A percentile compares a stretch with the other conserved stretches of the same genome.
Evolutionary conservation across 2,888 invertebrate species (phyloP).

Genomic region (Diarsia mendica): DNA sequence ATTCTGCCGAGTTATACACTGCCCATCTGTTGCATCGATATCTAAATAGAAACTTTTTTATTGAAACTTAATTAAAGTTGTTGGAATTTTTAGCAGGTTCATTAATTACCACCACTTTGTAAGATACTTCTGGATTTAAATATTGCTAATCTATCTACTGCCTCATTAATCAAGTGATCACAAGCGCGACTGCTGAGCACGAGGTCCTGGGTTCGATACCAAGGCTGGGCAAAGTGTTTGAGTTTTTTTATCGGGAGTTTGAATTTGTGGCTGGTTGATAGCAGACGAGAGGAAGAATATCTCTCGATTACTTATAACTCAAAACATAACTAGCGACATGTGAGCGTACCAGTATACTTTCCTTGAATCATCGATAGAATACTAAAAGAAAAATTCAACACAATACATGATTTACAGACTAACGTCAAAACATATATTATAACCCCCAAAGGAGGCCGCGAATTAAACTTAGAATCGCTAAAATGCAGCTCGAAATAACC

Average conservation of each 20-base stretch:
- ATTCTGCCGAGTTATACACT: conserved; percentile 35
- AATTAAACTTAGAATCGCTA: conserved; percentile 30
- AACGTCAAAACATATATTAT: conserved; percentile 7
- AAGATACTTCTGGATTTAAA: neutral
- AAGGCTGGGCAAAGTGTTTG: no score
- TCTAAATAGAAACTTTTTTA: conserved; percentile 16
- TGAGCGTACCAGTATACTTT: no score
- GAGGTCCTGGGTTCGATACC: no score
- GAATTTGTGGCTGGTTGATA: no score
- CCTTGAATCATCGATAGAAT: no score
- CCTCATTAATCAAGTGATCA: no score
- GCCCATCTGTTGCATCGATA: conserved; percentile 50
- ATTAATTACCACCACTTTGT: neutral
- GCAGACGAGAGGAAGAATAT: no score
- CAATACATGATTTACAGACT: neutral
- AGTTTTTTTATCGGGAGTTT: no score
- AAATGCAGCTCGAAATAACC: conserved; percentile 49
- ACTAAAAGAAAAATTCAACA: neutral
- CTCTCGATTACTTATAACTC: no score
- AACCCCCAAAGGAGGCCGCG: conserved; percentile 22
- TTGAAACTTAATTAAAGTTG: neutral
- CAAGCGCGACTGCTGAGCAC: no score
- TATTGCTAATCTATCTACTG: neutral
- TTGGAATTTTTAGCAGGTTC: neutral
- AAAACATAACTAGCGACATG: no score